phyloP scores from a whole-genome alignment of 2,888 invertebrate species.

The Eristalinus aeneus region DNA sequence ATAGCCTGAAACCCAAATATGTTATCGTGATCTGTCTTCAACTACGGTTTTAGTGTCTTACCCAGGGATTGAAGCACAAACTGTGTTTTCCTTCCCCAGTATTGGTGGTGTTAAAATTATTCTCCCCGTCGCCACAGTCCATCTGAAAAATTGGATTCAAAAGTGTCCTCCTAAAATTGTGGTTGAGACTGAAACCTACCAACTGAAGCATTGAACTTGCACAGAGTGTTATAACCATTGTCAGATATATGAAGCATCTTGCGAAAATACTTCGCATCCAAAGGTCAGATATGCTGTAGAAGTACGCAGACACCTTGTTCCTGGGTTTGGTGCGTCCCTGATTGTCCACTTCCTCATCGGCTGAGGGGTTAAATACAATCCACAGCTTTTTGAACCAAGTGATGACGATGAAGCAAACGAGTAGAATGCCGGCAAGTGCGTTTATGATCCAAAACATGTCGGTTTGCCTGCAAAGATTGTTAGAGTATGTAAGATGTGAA shows the following conservation, averaged over 20 bases:
- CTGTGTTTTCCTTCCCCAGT: slow-evolving; percentile 69
- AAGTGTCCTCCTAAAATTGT: background rate
- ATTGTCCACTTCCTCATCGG: slow-evolving; percentile 63
- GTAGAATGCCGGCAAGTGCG: slow-evolving; percentile 80
- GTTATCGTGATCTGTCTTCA: background rate
- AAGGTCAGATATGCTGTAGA: slow-evolving; percentile 84
- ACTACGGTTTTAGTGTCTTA: slow-evolving; percentile 61
- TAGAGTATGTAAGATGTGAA: background rate
- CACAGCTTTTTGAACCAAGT: slow-evolving; percentile 90
- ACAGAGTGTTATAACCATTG: slow-evolving; percentile 85
- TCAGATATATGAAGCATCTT: slow-evolving; percentile 85
- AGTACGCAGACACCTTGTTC: slow-evolving; percentile 81
- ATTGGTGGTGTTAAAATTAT: slow-evolving; percentile 41
- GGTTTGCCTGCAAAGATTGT: slow-evolving; percentile 73
- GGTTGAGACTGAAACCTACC: slow-evolving; percentile 69
- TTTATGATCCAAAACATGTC: slow-evolving; percentile 81
- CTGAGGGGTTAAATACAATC: slow-evolving; percentile 80
- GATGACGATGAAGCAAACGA: slow-evolving; percentile 84
- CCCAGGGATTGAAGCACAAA: slow-evolving; percentile 80
- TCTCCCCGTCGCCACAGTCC: slow-evolving; percentile 68
- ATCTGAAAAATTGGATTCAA: slow-evolving; percentile 68
- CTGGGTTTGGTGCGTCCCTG: slow-evolving; percentile 79
- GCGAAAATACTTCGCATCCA: slow-evolving; percentile 85
- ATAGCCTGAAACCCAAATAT: slow-evolving; percentile 76
- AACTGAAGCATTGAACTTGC: slow-evolving; percentile 86